phyloP scores from a whole-genome alignment of 37 sponge, comb jelly and placozoan genomes.

The Aplysina aerophoba region DNA sequence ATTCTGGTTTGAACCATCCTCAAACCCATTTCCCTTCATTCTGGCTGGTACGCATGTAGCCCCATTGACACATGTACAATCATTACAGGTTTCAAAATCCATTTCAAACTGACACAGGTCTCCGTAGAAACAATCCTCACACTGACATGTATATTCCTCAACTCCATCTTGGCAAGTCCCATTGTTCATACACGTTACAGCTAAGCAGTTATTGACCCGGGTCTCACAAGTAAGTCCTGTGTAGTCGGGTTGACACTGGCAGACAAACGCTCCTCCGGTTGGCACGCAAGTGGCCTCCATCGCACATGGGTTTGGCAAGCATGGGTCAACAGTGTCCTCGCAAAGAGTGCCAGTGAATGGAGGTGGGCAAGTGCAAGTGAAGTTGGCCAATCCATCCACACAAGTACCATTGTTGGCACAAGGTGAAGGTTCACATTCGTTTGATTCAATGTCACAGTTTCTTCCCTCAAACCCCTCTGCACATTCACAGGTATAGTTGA shows the following conservation, averaged over 20 bases:
- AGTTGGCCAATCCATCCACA: not conserved
- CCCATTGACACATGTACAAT: constrained; percentile 60
- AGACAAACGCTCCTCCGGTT: not conserved
- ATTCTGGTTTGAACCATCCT: not conserved
- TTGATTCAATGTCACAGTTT: constrained; percentile 12
- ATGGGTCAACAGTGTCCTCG: constrained; percentile 8
- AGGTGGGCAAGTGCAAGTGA: not conserved
- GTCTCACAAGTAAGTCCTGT: constrained; percentile 53
- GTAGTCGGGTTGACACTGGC: constrained; percentile 58
- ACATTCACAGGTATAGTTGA: constrained; percentile 3
- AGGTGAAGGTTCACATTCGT: not conserved
- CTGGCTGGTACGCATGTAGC: constrained; percentile 50
- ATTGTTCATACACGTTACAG: constrained; percentile 50
- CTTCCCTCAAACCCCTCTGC: constrained; percentile 10
- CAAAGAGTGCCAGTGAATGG: constrained; percentile 21
- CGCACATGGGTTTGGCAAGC: not conserved
- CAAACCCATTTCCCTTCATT: not conserved
- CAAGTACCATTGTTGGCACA: constrained; percentile 24
- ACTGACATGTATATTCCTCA: constrained; percentile 37
- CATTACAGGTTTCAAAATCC: constrained; percentile 55
- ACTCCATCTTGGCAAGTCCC: constrained; percentile 54
- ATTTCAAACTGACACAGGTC: constrained; percentile 50
- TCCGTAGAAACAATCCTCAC: constrained; percentile 68
- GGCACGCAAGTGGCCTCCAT: not conserved
- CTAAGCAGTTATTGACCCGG: constrained; percentile 53